Conservation (phyloP, 1,140 invertebrate species). For the Brachionus plicatilis region DNA sequence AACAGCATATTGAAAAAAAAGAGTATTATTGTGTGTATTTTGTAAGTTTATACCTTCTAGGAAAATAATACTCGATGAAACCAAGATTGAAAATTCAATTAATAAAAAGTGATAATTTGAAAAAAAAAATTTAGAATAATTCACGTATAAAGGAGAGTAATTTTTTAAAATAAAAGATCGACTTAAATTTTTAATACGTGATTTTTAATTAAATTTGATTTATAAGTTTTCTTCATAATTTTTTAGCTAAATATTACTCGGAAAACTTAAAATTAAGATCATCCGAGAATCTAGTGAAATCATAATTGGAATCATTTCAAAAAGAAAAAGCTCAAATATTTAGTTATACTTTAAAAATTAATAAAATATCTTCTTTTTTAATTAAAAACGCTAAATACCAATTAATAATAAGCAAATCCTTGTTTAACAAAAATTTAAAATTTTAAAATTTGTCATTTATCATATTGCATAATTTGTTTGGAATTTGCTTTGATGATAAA, state of each 20-base stretch:
- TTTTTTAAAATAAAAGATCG: slow-evolving; percentile 4
- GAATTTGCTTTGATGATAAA: not conserved
- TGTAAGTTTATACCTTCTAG: not conserved
- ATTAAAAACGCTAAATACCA: no score
- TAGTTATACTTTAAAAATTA: not conserved
- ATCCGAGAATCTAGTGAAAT: not conserved
- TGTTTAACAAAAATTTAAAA: no score
- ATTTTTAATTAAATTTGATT: slow-evolving; percentile 28
- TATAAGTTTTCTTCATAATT: slow-evolving; percentile 15
- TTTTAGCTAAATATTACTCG: not conserved
- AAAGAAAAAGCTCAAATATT: not conserved
- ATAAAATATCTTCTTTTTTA: not conserved
- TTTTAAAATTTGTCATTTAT: no score
- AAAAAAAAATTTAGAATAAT: not conserved
- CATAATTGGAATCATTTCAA: not conserved
- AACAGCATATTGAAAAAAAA: not conserved
- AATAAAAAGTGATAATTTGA: not conserved
- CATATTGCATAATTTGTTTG: not conserved
- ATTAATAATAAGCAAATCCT: no score
- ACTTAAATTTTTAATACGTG: slow-evolving; percentile 11
- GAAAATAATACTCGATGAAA: not conserved
- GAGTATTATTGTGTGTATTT: not conserved
- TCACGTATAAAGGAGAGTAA: not conserved
- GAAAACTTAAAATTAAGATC: not conserved
- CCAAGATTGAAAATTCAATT: slow-evolving; percentile 1